Base-by-base conservation (phyloP, 2,113 vertebrate species). In the Castor canadensis region DNA sequence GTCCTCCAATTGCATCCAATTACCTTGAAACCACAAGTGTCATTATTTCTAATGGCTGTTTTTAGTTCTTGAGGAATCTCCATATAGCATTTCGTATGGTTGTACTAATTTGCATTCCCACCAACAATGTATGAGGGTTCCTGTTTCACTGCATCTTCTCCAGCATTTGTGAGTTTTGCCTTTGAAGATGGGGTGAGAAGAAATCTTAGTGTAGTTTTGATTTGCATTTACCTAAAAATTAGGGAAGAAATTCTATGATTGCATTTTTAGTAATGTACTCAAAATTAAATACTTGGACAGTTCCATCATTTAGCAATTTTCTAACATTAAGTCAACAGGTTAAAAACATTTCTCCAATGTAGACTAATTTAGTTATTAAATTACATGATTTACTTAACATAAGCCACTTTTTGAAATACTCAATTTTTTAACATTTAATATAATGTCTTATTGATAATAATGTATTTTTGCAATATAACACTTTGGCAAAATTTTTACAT, bases 301-400 rank as follows among this genome's bases (percentile, higher is more conserved):
- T 90, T 66, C 24, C 80, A 56, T 13, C 58, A 93, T 83, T 97
- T 90, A 93, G 19, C 0, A 92, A 67, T 93, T 97, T 97, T 96
- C 1, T 45, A 82, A 86, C 0, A 91, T 12, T 92, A 96, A 97
- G n/a, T 95, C 84, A 80, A 4, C 10, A 96, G 56, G 77, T 91
- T 92, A 93, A 94, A 97, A 97, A 96, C 84, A 95, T 72, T 94
- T 96, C 17, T 96, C 97, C 79, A 93, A 67, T 73, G 52, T 11
- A 89, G 38, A 38, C 22, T 89, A 91, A 96, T 93, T 96, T 95
- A 73, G 66, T 43, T 95, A 87, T 96, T 96, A 87, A 94, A 94
- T 95, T 97, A 64, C 89, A 95, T 95, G 96, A 93, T 97, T 95
- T 94, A 26, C 87, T 91, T 96, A 96, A 77, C 22, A 49, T 32